A percentile compares a stretch with the other conserved stretches of the same genome.
Evolutionary conservation across 2,113 vertebrate genomes (phyloP).

Genomic region (Boulengeromyrus knoepffleri): DNA sequence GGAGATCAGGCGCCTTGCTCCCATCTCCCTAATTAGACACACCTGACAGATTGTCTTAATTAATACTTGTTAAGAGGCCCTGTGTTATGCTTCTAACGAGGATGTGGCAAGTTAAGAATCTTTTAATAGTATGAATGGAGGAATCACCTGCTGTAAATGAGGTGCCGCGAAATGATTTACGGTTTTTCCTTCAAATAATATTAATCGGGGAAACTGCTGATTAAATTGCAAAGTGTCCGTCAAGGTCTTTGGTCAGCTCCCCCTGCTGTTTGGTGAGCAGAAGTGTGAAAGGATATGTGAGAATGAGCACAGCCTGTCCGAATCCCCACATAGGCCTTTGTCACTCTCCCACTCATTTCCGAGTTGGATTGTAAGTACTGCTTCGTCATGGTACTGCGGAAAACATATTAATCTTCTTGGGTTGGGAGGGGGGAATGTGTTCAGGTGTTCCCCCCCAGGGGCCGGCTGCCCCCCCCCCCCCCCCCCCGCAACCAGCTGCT

Average conservation of each 20-base stretch:
- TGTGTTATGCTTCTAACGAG: slow-evolving; percentile 31
- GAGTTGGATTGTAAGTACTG: not conserved
- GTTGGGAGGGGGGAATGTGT: not conserved
- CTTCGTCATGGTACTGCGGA: not conserved
- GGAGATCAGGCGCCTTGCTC: slow-evolving; percentile 3
- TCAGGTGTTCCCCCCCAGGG: not conserved
- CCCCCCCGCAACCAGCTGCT: not conserved
- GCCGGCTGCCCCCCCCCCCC: too few species aligned
- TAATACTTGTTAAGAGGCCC: slow-evolving; percentile 40
- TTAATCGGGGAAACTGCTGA: not conserved
- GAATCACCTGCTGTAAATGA: slow-evolving; percentile 34
- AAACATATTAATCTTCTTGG: not conserved
- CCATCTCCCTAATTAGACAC: slow-evolving; percentile 35
- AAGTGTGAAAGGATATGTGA: not conserved
- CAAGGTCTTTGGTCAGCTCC: not conserved
- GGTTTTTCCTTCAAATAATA: not conserved
- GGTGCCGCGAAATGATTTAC: not conserved
- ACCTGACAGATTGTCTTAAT: slow-evolving; percentile 45
- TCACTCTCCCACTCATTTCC: not conserved
- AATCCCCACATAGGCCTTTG: not conserved
- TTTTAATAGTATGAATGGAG: slow-evolving; percentile 45
- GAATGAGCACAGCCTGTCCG: not conserved
- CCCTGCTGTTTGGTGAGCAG: not conserved
- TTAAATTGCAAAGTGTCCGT: not conserved
- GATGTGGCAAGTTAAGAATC: slow-evolving; percentile 37